Evolutionary conservation across 2,888 invertebrate species (phyloP).

Genomic region (Alentia gelatinosa): DNA sequence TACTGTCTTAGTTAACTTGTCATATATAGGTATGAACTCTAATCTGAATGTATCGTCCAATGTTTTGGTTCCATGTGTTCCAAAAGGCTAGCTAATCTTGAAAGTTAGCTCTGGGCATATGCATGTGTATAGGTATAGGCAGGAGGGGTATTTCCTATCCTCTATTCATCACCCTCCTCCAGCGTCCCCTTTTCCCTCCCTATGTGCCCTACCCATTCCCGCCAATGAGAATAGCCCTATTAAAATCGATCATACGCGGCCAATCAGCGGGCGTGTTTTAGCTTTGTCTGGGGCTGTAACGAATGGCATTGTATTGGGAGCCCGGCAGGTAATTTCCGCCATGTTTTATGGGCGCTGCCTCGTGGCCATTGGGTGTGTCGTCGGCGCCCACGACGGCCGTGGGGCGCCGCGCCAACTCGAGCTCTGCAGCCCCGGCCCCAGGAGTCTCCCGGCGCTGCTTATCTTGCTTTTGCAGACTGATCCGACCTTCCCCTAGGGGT

Average conservation of each 20-base stretch:
- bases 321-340: not conserved
- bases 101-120: no score
- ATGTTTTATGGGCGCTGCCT: not conserved
- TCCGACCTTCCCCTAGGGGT: not conserved
- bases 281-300: slow-evolving; percentile 5
- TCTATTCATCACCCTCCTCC: not conserved
- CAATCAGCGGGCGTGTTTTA: not conserved
- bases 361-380: not conserved
- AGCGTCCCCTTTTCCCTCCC: no score
- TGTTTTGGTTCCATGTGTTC: no score
- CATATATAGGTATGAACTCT: no score
- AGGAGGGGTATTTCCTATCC: no score
- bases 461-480: not conserved
- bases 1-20: no score
- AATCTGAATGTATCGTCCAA: no score
- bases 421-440: not conserved
- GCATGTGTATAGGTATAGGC: no score
- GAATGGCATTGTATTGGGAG: not conserved
- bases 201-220: not conserved
- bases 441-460: not conserved
- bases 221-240: not conserved
- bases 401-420: not conserved
- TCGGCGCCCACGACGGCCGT: not conserved
- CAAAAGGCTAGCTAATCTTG: no score
- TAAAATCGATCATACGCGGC: slow-evolving; percentile 4